phyloP scores from a whole-genome alignment of 1,140 invertebrate species.

The Vollenhovia emeryi region DNA sequence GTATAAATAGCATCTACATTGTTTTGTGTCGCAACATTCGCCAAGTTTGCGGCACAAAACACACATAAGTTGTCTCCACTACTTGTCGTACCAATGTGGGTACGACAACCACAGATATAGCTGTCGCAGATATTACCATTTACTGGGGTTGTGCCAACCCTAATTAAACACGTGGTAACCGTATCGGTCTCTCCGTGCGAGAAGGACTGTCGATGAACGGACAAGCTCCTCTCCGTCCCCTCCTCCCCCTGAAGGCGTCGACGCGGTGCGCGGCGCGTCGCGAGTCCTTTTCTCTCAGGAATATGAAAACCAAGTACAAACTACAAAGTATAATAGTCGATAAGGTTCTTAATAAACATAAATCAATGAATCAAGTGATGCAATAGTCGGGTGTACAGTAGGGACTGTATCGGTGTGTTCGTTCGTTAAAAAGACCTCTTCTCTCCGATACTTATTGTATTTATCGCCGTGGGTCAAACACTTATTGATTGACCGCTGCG shows the following conservation, averaged over 20 bases:
- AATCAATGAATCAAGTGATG: conserved; percentile 78
- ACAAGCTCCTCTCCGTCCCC: not conserved
- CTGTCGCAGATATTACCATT: too few species aligned
- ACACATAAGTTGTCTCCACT: too few species aligned
- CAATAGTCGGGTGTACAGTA: conserved; percentile 78
- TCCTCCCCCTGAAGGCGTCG: not conserved
- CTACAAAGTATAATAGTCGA: conserved; percentile 84
- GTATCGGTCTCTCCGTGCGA: too few species aligned
- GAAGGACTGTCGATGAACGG: not conserved
- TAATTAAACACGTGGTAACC: too few species aligned
- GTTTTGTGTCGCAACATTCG: too few species aligned
- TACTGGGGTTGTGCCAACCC: too few species aligned
- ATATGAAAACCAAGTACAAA: conserved; percentile 84
- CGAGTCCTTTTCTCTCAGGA: conserved; percentile 80
- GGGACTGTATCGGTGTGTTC: conserved; percentile 63
- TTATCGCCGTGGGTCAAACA: not conserved
- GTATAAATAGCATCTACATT: too few species aligned
- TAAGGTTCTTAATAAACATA: conserved; percentile 78
- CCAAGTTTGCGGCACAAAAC: too few species aligned
- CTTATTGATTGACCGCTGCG: not conserved
- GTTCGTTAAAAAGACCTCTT: conserved; percentile 21
- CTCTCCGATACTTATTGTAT: not conserved
- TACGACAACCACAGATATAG: too few species aligned
- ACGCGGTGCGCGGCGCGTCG: conserved; percentile 43
- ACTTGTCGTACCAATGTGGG: too few species aligned